These are phyloP conservation scores for Strigamia crassipes DNA, from an alignment of 2,888 invertebrate genomes.

Conservation along the genomic window DNA sequence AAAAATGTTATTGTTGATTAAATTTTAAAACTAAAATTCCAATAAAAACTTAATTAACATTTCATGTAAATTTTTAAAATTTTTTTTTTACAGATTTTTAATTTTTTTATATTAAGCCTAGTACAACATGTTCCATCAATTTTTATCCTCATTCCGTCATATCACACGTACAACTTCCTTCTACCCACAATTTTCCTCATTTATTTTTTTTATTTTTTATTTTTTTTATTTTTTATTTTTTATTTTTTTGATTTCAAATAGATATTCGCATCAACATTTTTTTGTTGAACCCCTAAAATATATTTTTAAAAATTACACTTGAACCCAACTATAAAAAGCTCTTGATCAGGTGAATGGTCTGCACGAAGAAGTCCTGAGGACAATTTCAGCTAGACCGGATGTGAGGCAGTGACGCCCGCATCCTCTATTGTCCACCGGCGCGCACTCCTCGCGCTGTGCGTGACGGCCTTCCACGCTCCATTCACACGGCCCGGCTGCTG, in stretches of 20 bases:
- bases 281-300: too few relatives aligned
- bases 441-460: slow-evolving; percentile 42
- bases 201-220: neutral
- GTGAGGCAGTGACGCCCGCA: slow-evolving; percentile 42
- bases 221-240: too few relatives aligned
- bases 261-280: too few relatives aligned
- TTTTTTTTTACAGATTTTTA: neutral
- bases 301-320: too few relatives aligned
- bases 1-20: too few relatives aligned
- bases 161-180: neutral
- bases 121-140: neutral
- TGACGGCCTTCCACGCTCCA: slow-evolving; percentile 42
- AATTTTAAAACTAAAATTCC: neutral
- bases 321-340: neutral
- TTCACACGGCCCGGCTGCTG: slow-evolving; percentile 40
- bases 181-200: slow-evolving; percentile 11
- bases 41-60: neutral
- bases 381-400: slow-evolving; percentile 25
- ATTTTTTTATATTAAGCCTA: neutral
- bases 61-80: neutral
- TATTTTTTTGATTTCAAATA: too few relatives aligned
- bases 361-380: slow-evolving; percentile 22
- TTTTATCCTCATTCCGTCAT: slow-evolving; percentile 26
- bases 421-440: slow-evolving; percentile 42
- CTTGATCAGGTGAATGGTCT: slow-evolving; percentile 40